Evolutionary conservation across 2,113 vertebrate species (phyloP), one percentile per base, ranked within the genome.

Genomic region (Colaptes auratus): DNA sequence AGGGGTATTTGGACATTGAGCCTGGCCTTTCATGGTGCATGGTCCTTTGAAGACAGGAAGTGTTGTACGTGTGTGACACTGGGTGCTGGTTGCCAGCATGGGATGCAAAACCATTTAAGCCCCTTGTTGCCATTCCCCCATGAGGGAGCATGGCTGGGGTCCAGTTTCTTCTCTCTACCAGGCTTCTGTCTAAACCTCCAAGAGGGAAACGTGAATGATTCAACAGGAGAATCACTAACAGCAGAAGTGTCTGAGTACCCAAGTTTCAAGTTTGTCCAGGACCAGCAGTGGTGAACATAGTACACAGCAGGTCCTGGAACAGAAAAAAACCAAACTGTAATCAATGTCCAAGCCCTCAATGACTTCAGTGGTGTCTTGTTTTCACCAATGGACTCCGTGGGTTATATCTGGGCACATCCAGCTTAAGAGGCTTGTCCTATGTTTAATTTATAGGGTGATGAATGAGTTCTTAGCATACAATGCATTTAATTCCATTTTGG

Each of bases 401-500:
- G 70, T 60, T 95, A 4, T 85, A 85, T 79, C 78, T 94, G 93
- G 89, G 66, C 44, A 91, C 60, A 88, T 88, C 53, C 67, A 85
- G 36, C 23, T n/a, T 76, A 67, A 94, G 55, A 92, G 63, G 69
- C 69, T 93, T 93, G 60, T 91, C 86, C 71, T 70, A 75, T 95
- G 19, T 94, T 97, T 96, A 96, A 96, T 94, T 96, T 96, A 96
- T 85, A 56, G 79, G 25, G 12, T 91, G 93, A 97, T 96, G 55
- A 92, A 97, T 91, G 92, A 78, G 79, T 82, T 95, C 90, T 94
- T 95, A 95, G 94, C 94, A 95, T 95, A 95, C 94, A 95, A 96
- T 86, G 70, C 88, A 90, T 91, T 97, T 97, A 92, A 96, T 95
- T 96, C 94, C 73, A 95, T 95, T 96, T 96, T 88, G 88, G 65